phyloP scores from a whole-genome alignment of 2,888 invertebrate genomes.

The Tineola bisselliella region DNA sequence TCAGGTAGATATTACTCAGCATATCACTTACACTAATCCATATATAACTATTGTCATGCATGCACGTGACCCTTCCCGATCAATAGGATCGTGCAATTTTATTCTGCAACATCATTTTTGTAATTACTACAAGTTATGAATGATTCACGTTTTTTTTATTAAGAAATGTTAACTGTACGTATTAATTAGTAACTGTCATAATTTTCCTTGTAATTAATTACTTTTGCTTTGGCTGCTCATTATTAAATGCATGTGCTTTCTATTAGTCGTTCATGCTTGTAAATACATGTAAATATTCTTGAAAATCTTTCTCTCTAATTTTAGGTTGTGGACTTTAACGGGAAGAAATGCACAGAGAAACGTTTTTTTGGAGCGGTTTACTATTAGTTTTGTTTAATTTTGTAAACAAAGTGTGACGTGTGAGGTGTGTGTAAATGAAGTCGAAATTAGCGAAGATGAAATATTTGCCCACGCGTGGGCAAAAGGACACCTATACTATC shows the following conservation, averaged over 20 bases:
- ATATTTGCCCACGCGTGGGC: conserved; percentile 69
- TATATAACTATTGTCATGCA: no score
- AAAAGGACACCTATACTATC: conserved; percentile 70
- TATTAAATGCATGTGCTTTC: not conserved
- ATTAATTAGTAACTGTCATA: no score
- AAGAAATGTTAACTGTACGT: no score
- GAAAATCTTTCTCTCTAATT: conserved; percentile 50
- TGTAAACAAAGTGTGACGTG: conserved; percentile 18
- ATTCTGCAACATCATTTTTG: no score
- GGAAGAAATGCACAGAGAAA: not conserved
- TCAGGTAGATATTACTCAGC: no score
- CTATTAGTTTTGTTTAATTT: conserved; percentile 19
- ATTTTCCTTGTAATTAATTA: not conserved
- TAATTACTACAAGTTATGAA: no score
- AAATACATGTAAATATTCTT: conserved; percentile 40
- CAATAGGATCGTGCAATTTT: no score
- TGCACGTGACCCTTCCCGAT: no score
- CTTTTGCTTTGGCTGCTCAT: not conserved
- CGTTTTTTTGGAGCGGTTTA: conserved; percentile 17
- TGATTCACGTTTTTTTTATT: no score
- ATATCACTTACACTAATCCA: no score
- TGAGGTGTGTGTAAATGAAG: conserved; percentile 50
- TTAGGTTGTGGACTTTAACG: conserved; percentile 17
- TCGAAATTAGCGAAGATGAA: conserved; percentile 67
- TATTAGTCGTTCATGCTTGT: not conserved